These are phyloP conservation scores for Adineta ricciae DNA, from an alignment of 2,888 invertebrate species.

Conservation along the genomic window DNA sequence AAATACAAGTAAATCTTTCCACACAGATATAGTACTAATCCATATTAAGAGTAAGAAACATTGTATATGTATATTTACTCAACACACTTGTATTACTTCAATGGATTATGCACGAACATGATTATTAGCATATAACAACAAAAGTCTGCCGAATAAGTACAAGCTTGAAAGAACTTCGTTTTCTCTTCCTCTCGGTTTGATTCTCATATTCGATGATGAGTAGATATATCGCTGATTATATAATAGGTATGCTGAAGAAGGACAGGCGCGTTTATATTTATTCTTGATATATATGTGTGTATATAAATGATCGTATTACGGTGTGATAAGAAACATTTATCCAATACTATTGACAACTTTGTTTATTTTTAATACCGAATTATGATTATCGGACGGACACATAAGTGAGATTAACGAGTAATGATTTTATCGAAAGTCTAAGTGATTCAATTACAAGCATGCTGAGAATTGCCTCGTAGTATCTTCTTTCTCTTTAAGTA, in stretches of 20 bases:
- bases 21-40: not conserved
- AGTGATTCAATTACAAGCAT: not conserved
- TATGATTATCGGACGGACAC: not conserved
- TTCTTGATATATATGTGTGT: not conserved
- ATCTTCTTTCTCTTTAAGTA: not conserved
- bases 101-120: not conserved
- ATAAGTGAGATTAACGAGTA: not conserved
- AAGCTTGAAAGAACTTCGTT: not conserved
- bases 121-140: conserved; percentile 13
- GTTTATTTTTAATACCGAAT: not conserved
- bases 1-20: not conserved
- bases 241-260: not conserved
- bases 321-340: not conserved
- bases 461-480: not conserved
- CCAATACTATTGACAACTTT: not conserved
- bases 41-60: not conserved
- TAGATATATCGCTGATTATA: not conserved
- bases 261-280: not conserved
- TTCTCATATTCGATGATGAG: not conserved
- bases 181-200: not conserved
- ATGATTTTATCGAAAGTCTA: not conserved
- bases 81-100: not conserved
- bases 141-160: not conserved
- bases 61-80: not conserved
- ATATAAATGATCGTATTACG: not conserved